Conservation (phyloP, 2,113 vertebrate genomes). For the Lepus timidus region DNA sequence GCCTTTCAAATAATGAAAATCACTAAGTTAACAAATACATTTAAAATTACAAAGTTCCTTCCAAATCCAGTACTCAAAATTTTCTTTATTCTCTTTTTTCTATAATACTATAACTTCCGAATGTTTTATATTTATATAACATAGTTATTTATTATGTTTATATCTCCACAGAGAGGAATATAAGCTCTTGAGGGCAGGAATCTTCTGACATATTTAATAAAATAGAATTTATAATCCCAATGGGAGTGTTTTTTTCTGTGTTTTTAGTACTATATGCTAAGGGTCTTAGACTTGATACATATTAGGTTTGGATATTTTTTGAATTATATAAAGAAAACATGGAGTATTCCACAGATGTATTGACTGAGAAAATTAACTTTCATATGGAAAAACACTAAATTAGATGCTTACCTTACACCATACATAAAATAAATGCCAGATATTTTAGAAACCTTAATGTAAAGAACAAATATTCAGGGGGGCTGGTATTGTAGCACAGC, state of each 20-base stretch:
- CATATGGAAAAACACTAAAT: not conserved
- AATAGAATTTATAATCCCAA: conserved; percentile 14
- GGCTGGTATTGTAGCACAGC: no score
- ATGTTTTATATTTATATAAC: not conserved
- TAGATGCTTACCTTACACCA: not conserved
- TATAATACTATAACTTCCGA: conserved; percentile 17
- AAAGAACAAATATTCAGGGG: not conserved
- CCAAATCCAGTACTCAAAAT: not conserved
- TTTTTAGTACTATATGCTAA: not conserved
- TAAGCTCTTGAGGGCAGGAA: not conserved
- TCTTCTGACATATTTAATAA: not conserved
- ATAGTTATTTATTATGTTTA: conserved; percentile 8
- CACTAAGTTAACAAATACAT: no score
- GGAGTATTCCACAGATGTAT: not conserved
- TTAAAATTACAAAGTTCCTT: not conserved
- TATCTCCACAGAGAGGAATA: not conserved
- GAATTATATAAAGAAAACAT: not conserved
- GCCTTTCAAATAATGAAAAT: no score
- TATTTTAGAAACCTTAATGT: not conserved
- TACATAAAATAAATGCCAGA: conserved; percentile 20
- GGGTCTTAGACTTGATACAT: not conserved
- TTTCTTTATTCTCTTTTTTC: conserved; percentile 1
- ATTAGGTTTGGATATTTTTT: not conserved
- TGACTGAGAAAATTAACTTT: not conserved
- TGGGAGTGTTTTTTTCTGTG: not conserved